Base-by-base conservation (phyloP, 2,888 invertebrate species). In the Therioaphis trifolii region DNA sequence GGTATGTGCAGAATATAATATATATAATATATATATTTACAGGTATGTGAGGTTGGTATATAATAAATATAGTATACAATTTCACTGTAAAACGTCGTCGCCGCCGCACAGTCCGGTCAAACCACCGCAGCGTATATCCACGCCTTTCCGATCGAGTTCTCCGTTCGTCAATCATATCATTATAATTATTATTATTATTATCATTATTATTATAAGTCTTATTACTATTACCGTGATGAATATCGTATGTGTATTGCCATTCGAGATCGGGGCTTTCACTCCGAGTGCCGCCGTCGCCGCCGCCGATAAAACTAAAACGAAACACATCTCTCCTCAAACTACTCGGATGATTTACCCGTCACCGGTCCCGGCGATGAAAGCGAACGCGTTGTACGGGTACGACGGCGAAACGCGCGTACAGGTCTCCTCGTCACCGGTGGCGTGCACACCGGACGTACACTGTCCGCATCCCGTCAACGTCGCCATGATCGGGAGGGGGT, bases 211-310 rank as follows among this genome's bases (percentile, higher is more conserved):
- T 49, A 72, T 52, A 29, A 24, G 35, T 46, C 71, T 12, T 40
- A 18, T 35, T 35, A 35, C 35, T 35, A 3, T 35, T 35, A 35
- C n/a, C 14, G 11, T 9, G 11, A 9, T 2, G 11, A 14, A 46
- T 46, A 46, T 46, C 4, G n/a, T 29, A 12, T 27, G 21, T 27
- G 21, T 18, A 21, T 12, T 46, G 40, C 52, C 14, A 68, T 78
- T 40, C 35, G 66, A 66, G 77, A 52, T 77, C 43, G 52, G 4
- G 52, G 68, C 78, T 79, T 79, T 79, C 78, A 79, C 78, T 79
- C n/a, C 14, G 52, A n/a, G n/a, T n/a, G n/a, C n/a, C n/a, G n/a
- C n/a, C n/a, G n/a, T n/a, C n/a, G n/a, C n/a, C n/a, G 4, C 18
- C 14, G 46, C 29, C 46, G 21, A 29, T 1, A 63, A 76, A n/a